phyloP scores from a whole-genome alignment of 35 echinoderm and acorn worm species.

The Amphiura filiformis region DNA sequence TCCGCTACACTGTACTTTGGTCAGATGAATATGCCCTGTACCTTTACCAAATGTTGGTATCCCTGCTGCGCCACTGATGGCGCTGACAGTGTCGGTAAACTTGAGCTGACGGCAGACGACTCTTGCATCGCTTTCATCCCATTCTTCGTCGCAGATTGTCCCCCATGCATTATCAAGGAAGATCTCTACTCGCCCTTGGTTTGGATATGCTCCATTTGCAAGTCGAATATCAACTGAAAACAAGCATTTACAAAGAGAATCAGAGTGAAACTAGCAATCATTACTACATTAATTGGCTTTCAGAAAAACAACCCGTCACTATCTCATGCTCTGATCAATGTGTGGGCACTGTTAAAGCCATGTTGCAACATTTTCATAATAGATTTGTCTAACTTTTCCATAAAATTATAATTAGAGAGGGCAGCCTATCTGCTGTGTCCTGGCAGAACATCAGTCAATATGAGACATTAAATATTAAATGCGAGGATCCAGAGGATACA shows the following conservation, averaged over 20 bases:
- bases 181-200: not conserved
- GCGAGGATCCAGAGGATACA: too few species aligned
- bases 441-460: too few species aligned
- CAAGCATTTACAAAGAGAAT: not conserved
- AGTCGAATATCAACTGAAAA: not conserved
- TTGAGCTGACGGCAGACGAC: constrained; percentile 11
- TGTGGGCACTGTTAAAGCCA: too few species aligned
- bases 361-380: too few species aligned
- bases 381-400: too few species aligned
- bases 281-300: not conserved
- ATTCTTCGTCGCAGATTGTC: not conserved
- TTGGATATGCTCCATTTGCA: not conserved
- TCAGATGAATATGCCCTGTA: not conserved
- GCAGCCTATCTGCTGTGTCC: too few species aligned
- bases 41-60: not conserved
- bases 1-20: constrained; percentile 4
- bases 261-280: not conserved
- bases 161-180: not conserved
- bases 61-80: not conserved
- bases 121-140: not conserved
- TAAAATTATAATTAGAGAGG: too few species aligned
- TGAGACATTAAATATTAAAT: too few species aligned
- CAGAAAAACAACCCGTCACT: not conserved
- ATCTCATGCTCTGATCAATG: not conserved
- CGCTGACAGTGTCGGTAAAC: not conserved